These are phyloP conservation scores for Daktulosphaira vitifoliae DNA, from an alignment of 1,140 invertebrate genomes.

Conservation along the genomic window DNA sequence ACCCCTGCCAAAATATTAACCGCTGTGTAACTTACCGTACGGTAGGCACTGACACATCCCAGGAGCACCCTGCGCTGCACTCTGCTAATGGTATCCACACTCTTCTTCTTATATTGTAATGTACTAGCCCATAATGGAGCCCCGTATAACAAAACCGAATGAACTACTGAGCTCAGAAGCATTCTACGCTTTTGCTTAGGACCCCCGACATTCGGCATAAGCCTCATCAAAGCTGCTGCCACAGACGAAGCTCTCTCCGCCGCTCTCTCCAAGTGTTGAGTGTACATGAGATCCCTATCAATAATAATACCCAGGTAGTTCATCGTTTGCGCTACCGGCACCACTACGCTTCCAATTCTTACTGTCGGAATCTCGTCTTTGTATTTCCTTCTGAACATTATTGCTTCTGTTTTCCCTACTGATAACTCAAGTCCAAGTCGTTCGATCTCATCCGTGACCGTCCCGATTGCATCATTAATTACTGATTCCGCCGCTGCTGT, in stretches of 20 bases:
- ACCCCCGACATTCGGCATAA: too few relatives aligned
- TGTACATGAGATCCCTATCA: too few relatives aligned
- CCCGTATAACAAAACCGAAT: neutral
- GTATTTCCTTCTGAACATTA: too few relatives aligned
- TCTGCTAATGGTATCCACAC: neutral
- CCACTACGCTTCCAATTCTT: too few relatives aligned
- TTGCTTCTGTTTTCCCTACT: neutral
- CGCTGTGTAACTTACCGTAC: neutral
- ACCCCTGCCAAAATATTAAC: neutral
- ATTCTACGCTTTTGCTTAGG: too few relatives aligned
- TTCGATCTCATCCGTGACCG: neutral
- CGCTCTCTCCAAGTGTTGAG: too few relatives aligned
- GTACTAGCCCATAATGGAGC: neutral
- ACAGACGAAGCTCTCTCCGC: too few relatives aligned
- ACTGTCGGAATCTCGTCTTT: too few relatives aligned
- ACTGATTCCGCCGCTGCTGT: neutral
- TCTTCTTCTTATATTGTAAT: neutral
- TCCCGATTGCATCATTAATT: neutral
- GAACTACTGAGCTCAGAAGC: too few relatives aligned
- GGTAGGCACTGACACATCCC: neutral
- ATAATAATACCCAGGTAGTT: too few relatives aligned
- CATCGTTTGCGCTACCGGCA: too few relatives aligned
- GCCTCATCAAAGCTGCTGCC: too few relatives aligned
- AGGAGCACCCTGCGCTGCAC: neutral
- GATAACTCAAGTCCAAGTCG: neutral